These are phyloP conservation scores for Megalopta genalis DNA, from an alignment of 1,140 invertebrate species.

Conservation along the genomic window DNA sequence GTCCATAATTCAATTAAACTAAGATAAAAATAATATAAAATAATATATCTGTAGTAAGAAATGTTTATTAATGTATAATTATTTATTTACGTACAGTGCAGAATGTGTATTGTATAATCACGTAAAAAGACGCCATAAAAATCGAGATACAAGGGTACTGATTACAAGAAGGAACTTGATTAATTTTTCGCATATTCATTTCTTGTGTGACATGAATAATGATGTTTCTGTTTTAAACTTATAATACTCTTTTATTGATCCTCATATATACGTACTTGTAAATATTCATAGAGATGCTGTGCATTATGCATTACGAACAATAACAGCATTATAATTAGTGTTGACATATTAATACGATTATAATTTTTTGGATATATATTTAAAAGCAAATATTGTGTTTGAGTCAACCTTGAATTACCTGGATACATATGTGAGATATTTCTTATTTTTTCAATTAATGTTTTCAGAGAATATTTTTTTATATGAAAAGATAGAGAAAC, in stretches of 20 bases:
- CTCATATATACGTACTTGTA: background rate
- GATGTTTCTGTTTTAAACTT: background rate
- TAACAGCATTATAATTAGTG: background rate
- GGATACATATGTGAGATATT: background rate
- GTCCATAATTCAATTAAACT: too few relatives aligned
- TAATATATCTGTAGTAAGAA: too few relatives aligned
- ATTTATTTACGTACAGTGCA: too few relatives aligned
- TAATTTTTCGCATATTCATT: background rate
- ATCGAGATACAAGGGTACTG: too few relatives aligned
- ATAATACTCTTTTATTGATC: background rate
- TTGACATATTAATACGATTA: background rate
- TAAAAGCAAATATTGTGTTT: background rate
- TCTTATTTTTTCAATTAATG: background rate
- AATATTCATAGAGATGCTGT: background rate
- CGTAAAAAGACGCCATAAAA: too few relatives aligned
- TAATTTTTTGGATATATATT: background rate
- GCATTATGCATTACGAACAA: background rate
- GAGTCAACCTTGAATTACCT: conserved; percentile 16
- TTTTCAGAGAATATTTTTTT: background rate
- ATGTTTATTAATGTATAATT: too few relatives aligned
- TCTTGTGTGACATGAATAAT: background rate
- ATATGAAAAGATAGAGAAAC: background rate
- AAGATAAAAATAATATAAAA: too few relatives aligned
- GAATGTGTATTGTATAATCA: too few relatives aligned
- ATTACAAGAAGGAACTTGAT: background rate